Conservation (phyloP, 2,797 vertebrate species). For the Sebastes wilsoni region DNA sequence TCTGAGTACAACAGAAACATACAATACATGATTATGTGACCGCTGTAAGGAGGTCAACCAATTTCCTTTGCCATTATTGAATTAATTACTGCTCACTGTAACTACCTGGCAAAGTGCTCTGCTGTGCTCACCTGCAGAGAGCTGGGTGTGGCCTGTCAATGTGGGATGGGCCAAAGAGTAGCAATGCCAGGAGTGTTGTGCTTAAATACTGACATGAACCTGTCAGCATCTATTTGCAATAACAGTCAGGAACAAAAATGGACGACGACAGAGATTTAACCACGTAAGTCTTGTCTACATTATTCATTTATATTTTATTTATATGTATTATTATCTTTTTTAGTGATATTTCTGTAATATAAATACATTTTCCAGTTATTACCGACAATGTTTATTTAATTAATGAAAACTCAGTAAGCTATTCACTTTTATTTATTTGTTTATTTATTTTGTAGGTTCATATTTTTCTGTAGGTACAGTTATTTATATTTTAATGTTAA, state of each 20-base stretch:
- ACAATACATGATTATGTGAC: not conserved
- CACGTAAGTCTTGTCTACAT: constrained; percentile 12
- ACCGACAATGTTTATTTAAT: not conserved
- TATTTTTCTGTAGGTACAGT: not conserved
- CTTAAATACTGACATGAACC: not conserved
- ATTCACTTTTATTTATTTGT: not conserved
- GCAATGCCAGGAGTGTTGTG: not conserved
- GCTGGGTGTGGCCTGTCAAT: not conserved
- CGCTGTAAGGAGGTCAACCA: not conserved
- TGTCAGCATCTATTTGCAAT: not conserved
- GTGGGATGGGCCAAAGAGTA: not conserved
- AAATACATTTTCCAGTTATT: not conserved
- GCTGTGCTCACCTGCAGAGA: not conserved
- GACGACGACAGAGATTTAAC: not conserved
- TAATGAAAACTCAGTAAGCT: not conserved
- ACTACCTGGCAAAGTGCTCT: too few relatives aligned
- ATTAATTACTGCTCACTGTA: not conserved
- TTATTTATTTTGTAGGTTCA: not conserved
- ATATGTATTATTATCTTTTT: not conserved
- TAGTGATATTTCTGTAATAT: not conserved
- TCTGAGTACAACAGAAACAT: not conserved
- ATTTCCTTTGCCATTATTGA: not conserved
- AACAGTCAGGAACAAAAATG: not conserved
- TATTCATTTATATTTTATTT: not conserved
- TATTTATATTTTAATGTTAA: not conserved